Conservation (phyloP, 2,888 invertebrate species). For the Sepiola atlantica region DNA sequence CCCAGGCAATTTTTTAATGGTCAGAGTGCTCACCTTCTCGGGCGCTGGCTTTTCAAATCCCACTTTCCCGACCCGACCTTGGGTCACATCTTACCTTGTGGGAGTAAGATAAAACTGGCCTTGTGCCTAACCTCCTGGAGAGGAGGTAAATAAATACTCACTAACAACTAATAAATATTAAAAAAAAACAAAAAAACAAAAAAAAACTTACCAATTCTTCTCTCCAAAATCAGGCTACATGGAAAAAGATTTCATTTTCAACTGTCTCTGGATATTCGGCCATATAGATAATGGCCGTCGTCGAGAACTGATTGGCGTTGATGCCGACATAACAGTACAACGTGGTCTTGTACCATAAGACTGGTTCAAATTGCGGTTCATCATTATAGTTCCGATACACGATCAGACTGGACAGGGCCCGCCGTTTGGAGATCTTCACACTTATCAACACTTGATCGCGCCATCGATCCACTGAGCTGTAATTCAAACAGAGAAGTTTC, state of each 20-base stretch:
- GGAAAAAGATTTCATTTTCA: neutral
- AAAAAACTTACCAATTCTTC: neutral
- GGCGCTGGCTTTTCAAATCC: too few relatives aligned
- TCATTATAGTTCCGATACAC: constrained; percentile 23
- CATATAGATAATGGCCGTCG: constrained; percentile 32
- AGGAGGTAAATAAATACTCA: too few relatives aligned
- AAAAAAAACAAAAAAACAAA: neutral
- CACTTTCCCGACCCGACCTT: too few relatives aligned
- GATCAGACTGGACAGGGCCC: neutral
- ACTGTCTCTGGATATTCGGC: neutral
- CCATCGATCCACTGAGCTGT: constrained; percentile 9
- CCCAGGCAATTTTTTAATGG: too few relatives aligned
- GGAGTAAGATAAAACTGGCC: too few relatives aligned
- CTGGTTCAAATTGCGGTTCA: constrained; percentile 38
- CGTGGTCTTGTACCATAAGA: constrained; percentile 35
- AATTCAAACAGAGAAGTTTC: constrained; percentile 20
- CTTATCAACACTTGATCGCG: neutral
- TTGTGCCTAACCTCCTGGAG: too few relatives aligned
- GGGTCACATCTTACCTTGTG: too few relatives aligned
- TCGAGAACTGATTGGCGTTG: neutral
- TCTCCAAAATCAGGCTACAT: neutral
- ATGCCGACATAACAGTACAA: constrained; percentile 35
- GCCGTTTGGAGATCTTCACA: neutral
- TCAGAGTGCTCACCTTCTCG: too few relatives aligned
- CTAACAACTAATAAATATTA: too few relatives aligned